phyloP scores from a whole-genome alignment of 2,797 vertebrate genomes.

The Glossophaga mutica region DNA sequence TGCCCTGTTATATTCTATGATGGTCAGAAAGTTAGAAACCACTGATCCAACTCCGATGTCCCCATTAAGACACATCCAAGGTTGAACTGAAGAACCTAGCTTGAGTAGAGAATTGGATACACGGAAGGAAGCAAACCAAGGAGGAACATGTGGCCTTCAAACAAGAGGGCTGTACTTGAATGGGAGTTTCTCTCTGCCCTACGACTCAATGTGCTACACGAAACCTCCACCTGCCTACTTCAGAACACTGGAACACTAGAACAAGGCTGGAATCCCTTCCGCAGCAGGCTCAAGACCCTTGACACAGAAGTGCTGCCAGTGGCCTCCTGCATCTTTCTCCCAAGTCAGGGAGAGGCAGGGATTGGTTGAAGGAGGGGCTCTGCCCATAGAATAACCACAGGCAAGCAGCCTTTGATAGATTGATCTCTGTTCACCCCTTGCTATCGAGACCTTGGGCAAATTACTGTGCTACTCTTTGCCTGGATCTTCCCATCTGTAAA shows the following conservation, averaged over 20 bases:
- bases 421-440: background rate
- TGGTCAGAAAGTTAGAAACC: background rate
- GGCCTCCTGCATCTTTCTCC: background rate
- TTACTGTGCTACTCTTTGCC: background rate
- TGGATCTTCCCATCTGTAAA: constrained; percentile 26
- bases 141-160: background rate
- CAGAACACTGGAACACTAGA: background rate
- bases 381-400: background rate
- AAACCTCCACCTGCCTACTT: background rate
- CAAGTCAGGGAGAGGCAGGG: background rate
- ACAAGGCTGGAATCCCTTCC: background rate
- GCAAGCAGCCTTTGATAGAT: background rate
- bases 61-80: background rate
- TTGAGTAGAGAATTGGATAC: background rate
- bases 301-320: background rate
- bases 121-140: background rate
- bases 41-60: background rate
- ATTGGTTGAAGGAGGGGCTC: background rate
- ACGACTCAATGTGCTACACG: background rate
- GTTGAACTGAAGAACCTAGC: background rate
- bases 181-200: background rate
- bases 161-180: background rate
- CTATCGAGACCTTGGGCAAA: background rate
- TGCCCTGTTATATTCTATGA: background rate
- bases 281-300: background rate